Evolutionary conservation across 2,888 invertebrate species (phyloP).

Genomic region (Agriopis marginaria): DNA sequence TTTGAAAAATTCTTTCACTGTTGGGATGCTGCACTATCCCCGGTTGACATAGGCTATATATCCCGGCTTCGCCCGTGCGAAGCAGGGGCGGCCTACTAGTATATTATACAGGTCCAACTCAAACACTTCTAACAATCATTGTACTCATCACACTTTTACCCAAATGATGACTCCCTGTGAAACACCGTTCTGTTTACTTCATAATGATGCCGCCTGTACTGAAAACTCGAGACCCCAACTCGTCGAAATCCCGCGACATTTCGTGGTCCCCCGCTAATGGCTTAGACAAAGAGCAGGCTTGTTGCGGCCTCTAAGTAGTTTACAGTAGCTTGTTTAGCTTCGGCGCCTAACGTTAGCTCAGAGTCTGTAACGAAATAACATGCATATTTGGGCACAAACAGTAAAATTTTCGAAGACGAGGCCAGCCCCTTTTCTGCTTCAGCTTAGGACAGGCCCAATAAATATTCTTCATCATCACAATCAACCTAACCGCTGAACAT

Average conservation of each 20-base stretch:
- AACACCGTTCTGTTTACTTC: background rate
- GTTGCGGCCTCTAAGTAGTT: slow-evolving; percentile 65
- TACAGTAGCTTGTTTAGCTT: slow-evolving; percentile 65
- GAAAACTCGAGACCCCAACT: slow-evolving; percentile 4
- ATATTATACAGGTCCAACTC: background rate
- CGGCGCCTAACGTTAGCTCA: slow-evolving; percentile 33
- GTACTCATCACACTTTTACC: background rate
- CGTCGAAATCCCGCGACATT: slow-evolving; percentile 51
- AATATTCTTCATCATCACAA: too few relatives aligned
- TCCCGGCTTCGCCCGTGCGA: too few relatives aligned
- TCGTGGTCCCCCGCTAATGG: slow-evolving; percentile 65
- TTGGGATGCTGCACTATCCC: too few relatives aligned
- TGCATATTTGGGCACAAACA: background rate
- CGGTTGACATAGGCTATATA: too few relatives aligned
- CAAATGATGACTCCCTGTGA: background rate
- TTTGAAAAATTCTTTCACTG: too few relatives aligned
- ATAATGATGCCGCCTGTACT: slow-evolving; percentile 1
- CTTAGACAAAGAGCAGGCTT: slow-evolving; percentile 63
- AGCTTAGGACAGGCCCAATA: too few relatives aligned
- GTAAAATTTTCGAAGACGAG: background rate
- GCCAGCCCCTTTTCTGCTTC: too few relatives aligned
- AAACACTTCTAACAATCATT: background rate
- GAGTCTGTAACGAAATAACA: background rate
- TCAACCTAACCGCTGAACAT: too few relatives aligned
- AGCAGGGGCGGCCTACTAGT: too few relatives aligned